phyloP scores from a whole-genome alignment of 2,797 vertebrate genomes.

The Acanthiza pusilla region DNA sequence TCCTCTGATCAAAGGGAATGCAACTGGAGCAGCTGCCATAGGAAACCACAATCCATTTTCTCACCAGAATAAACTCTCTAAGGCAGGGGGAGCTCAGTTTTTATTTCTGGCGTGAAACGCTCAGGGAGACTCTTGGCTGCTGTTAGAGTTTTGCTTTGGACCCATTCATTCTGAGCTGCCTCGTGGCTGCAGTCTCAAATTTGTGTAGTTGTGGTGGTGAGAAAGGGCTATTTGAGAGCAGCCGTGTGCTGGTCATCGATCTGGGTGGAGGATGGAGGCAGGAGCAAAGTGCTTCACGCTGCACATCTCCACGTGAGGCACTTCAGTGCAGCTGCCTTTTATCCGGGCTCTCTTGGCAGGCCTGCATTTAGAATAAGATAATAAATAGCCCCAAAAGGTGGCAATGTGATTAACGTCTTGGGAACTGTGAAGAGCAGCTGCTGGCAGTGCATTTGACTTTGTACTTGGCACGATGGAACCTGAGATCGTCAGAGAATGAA shows the following conservation, averaged over 20 bases:
- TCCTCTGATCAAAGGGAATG: background rate
- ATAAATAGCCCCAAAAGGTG: background rate
- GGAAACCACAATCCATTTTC: background rate
- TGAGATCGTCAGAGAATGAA: background rate
- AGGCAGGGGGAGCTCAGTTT: background rate
- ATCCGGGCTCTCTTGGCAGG: background rate
- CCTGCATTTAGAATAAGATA: background rate
- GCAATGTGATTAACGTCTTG: background rate
- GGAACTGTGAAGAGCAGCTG: background rate
- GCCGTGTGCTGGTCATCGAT: background rate
- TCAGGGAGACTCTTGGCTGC: background rate
- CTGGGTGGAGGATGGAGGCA: background rate
- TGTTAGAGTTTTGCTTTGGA: background rate
- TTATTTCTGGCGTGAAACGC: fast-evolving
- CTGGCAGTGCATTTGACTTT: background rate
- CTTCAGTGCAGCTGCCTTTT: background rate
- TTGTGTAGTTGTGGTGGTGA: background rate
- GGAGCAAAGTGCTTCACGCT: background rate
- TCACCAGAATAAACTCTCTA: background rate
- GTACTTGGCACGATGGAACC: background rate
- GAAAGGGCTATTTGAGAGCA: background rate
- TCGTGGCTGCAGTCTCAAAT: background rate
- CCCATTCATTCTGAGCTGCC: background rate
- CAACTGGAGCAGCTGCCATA: background rate
- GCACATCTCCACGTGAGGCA: background rate